phyloP scores from a whole-genome alignment of 2,113 vertebrate species.

The Crypturellus undulatus region DNA sequence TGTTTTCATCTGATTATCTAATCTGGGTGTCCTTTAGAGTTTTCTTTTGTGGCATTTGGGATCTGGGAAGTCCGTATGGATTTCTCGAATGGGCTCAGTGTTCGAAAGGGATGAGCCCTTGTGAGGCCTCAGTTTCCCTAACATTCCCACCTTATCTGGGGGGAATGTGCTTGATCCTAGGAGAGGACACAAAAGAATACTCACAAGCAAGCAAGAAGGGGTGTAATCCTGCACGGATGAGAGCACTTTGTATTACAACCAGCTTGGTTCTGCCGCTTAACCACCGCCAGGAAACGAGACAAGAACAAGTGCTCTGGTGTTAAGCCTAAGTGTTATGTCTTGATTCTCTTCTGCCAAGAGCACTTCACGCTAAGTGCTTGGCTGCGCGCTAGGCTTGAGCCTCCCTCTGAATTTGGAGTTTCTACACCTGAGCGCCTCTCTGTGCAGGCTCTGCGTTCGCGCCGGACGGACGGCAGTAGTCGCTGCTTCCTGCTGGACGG shows the following conservation, averaged over 20 bases:
- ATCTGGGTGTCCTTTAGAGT: slow-evolving; percentile 49
- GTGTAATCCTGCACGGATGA: slow-evolving; percentile 14
- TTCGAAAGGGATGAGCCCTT: not conserved
- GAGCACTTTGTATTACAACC: slow-evolving; percentile 46
- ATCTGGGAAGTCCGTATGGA: not conserved
- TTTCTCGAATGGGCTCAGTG: not conserved
- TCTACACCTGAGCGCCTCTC: not conserved
- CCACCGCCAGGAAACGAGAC: slow-evolving; percentile 13
- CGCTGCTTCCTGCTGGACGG: not conserved
- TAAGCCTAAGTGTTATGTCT: slow-evolving; percentile 42
- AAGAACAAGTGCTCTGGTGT: slow-evolving; percentile 21
- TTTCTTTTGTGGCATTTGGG: slow-evolving; percentile 15
- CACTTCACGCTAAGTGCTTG: slow-evolving; percentile 27
- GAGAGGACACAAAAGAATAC: not conserved
- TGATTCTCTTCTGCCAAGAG: slow-evolving; percentile 39
- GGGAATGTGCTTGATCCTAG: not conserved
- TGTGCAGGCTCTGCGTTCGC: not conserved
- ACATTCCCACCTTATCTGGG: not conserved
- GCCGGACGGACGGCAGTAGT: not conserved
- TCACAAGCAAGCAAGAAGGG: not conserved
- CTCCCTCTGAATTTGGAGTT: not conserved
- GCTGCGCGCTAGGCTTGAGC: not conserved
- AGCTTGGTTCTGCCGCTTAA: slow-evolving; percentile 19
- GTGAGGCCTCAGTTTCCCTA: not conserved
- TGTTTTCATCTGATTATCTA: not conserved